Conservation (phyloP, 2,797 vertebrate species). For the Carapus acus region DNA sequence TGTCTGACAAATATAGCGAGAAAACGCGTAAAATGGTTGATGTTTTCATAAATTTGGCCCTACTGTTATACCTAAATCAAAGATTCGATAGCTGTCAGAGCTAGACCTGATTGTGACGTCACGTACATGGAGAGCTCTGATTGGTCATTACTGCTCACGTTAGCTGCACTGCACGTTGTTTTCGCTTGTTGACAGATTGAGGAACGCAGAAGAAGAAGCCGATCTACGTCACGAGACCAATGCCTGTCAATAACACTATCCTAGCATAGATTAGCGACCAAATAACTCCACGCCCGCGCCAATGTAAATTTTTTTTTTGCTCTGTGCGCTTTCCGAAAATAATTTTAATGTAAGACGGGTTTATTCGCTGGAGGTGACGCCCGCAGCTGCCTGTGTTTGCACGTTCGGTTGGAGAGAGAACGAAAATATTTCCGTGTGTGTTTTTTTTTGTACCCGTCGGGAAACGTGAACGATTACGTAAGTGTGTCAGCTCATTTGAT, state of each 20-base stretch:
- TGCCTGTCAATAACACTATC: no score
- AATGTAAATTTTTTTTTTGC: no score
- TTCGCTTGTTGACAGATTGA: constrained; percentile 29
- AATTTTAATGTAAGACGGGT: no score
- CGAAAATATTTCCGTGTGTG: not conserved
- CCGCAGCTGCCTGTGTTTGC: not conserved
- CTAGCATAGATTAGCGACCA: no score
- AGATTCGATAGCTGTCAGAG: constrained; percentile 13
- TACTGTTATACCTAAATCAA: no score
- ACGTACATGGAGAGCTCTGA: constrained; percentile 14
- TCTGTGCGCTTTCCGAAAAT: no score
- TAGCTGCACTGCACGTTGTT: constrained; percentile 9
- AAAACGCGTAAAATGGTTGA: no score
- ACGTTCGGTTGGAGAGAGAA: not conserved
- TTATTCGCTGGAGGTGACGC: no score
- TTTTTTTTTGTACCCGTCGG: constrained; percentile 7
- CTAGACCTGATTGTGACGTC: constrained; percentile 22
- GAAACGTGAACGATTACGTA: constrained; percentile 56
- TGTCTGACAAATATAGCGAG: no score
- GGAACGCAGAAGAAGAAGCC: not conserved
- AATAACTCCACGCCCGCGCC: no score
- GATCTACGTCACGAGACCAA: not conserved
- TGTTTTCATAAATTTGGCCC: no score
- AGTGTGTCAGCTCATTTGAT: constrained; percentile 15
- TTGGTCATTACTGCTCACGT: constrained; percentile 39